These are phyloP conservation scores for Drosophila navojoa DNA, from an alignment of 1,140 invertebrate species.

Conservation along the genomic window DNA sequence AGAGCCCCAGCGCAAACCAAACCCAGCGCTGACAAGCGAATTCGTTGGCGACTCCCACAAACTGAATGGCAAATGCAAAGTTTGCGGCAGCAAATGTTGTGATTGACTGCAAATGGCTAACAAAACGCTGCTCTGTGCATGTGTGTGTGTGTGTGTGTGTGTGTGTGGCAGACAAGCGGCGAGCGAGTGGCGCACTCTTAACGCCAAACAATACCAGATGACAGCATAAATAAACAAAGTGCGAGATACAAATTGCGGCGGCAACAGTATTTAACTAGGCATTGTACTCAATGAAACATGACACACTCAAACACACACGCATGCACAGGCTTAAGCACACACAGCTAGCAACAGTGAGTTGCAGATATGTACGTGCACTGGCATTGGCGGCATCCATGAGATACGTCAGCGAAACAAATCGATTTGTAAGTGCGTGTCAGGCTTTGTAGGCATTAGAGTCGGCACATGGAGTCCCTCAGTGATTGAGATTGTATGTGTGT, in stretches of 20 bases:
- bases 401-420: constrained; percentile 60
- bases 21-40: constrained; percentile 53
- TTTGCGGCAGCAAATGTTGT: constrained; percentile 43
- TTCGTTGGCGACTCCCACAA: constrained; percentile 40
- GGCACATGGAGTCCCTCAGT: background rate
- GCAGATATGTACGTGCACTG: constrained; percentile 28
- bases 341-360: constrained; percentile 13
- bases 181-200: constrained; percentile 6
- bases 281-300: constrained; percentile 68
- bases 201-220: constrained; percentile 68
- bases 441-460: constrained; percentile 6
- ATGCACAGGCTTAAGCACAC: constrained; percentile 12
- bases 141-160: constrained; percentile 9
- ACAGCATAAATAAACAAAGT: constrained; percentile 75
- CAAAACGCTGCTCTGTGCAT: constrained; percentile 46
- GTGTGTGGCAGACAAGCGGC: constrained; percentile 1
- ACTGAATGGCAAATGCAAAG: constrained; percentile 41
- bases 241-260: constrained; percentile 70
- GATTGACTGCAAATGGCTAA: constrained; percentile 72
- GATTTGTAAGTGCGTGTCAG: constrained; percentile 38
- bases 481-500: background rate
- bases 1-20: constrained; percentile 17
- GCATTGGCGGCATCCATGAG: constrained; percentile 41
- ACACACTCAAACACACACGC: constrained; percentile 27
- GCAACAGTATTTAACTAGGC: constrained; percentile 65